Evolutionary conservation across 2,113 vertebrate species (phyloP).

Genomic region (Catharus fuscescens): DNA sequence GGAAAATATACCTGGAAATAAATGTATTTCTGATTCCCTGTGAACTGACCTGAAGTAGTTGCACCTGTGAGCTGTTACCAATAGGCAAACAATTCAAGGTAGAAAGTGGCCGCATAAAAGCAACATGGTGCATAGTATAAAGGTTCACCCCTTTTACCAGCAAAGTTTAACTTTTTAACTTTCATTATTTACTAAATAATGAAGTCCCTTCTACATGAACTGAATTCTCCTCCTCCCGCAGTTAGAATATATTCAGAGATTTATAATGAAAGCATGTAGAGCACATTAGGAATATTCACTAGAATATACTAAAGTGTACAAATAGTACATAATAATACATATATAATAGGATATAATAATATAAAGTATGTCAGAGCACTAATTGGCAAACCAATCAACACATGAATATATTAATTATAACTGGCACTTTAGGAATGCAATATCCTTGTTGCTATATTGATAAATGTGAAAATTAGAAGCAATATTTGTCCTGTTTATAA

Average conservation of each 20-base stretch:
- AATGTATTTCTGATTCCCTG: neutral
- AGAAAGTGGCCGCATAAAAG: neutral
- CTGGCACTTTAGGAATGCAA: neutral
- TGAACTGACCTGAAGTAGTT: neutral
- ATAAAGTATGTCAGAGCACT: neutral
- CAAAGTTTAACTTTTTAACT: neutral
- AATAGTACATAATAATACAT: neutral
- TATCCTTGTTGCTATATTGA: neutral
- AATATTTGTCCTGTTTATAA: neutral
- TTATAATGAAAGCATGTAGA: neutral
- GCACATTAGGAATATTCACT: neutral
- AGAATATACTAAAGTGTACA: neutral
- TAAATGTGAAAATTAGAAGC: neutral
- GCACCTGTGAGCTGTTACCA: neutral
- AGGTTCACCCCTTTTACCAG: neutral
- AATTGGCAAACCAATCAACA: neutral
- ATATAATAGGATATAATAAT: neutral
- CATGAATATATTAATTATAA: neutral
- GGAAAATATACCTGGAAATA: neutral
- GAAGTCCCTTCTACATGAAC: neutral
- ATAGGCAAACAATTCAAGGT: neutral
- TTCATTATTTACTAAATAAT: neutral
- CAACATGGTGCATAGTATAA: neutral
- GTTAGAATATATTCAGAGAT: neutral
- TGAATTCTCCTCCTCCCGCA: neutral